Conservation (phyloP, 2,888 invertebrate genomes). For the Thysanoteuthis rhombus region DNA sequence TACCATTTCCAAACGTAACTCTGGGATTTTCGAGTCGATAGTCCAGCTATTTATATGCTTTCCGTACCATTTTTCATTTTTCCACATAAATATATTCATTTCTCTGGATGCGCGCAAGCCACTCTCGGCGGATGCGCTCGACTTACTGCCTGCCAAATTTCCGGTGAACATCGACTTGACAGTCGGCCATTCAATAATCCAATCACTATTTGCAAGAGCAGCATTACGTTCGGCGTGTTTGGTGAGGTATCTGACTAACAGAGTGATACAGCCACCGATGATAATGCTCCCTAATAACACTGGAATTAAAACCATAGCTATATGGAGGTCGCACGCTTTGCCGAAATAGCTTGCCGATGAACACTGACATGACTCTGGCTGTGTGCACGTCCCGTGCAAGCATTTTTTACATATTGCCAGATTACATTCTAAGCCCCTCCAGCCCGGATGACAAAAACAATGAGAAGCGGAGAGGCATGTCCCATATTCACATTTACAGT, state of each 20-base stretch:
- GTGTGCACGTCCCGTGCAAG: conserved; percentile 42
- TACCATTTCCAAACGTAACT: conserved; percentile 42
- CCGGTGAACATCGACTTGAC: conserved; percentile 31
- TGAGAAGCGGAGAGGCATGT: conserved; percentile 38
- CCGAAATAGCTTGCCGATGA: conserved; percentile 36
- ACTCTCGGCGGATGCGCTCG: not conserved
- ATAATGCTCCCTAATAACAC: not conserved
- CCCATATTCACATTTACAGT: conserved; percentile 43
- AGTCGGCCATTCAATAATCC: conserved; percentile 47
- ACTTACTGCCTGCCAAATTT: conserved; percentile 39
- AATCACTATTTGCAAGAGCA: conserved; percentile 45
- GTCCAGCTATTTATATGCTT: conserved; percentile 44
- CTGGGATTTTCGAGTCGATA: conserved; percentile 41
- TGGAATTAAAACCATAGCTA: not conserved
- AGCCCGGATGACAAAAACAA: conserved; percentile 44
- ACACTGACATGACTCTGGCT: conserved; percentile 46
- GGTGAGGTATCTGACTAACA: not conserved
- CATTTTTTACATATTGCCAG: conserved; percentile 41
- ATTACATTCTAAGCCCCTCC: conserved; percentile 41
- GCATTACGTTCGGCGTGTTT: conserved; percentile 13
- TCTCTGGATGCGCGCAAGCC: not conserved
- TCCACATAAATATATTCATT: conserved; percentile 39
- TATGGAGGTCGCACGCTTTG: conserved; percentile 35
- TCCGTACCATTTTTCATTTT: conserved; percentile 44
- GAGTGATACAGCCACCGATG: not conserved